Conservation (phyloP, 2,888 invertebrate species). For the Papilio elwesi region DNA sequence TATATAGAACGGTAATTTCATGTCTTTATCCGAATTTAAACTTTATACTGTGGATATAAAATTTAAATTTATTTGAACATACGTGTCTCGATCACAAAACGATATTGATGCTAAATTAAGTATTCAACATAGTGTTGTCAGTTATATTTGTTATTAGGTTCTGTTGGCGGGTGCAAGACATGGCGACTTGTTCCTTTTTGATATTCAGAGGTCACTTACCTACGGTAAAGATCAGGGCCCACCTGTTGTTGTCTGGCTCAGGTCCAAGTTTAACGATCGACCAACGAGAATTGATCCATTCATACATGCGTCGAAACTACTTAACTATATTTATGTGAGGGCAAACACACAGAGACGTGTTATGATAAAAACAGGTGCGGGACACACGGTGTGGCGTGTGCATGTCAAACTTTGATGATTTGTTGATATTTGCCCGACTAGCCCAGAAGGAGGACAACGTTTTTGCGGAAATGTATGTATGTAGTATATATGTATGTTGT, state of each 20-base stretch:
- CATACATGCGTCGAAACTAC: conserved; percentile 6
- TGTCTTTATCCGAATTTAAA: background rate
- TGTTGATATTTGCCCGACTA: background rate
- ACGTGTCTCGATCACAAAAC: background rate
- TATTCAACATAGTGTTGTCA: background rate
- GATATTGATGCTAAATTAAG: background rate
- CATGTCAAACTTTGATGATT: conserved; percentile 1
- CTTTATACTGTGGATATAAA: conserved; percentile 2
- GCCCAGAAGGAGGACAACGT: no score
- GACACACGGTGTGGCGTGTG: background rate
- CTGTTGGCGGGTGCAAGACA: background rate
- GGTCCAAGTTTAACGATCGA: conserved; percentile 50
- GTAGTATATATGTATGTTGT: no score
- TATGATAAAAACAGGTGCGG: conserved; percentile 30
- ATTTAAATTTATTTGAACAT: background rate
- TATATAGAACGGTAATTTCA: background rate
- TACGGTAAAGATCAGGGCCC: conserved; percentile 37
- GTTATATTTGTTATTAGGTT: background rate
- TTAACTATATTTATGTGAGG: conserved; percentile 32
- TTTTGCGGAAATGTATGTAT: no score
- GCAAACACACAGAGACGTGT: conserved; percentile 30
- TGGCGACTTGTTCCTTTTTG: background rate
- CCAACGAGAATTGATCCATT: conserved; percentile 32
- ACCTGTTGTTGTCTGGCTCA: conserved; percentile 63
- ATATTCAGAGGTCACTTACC: background rate